A percentile compares a stretch with the other conserved stretches of the same genome.
phyloP scores from a whole-genome alignment of 1,140 invertebrate species.

The Aphidius gifuensis region DNA sequence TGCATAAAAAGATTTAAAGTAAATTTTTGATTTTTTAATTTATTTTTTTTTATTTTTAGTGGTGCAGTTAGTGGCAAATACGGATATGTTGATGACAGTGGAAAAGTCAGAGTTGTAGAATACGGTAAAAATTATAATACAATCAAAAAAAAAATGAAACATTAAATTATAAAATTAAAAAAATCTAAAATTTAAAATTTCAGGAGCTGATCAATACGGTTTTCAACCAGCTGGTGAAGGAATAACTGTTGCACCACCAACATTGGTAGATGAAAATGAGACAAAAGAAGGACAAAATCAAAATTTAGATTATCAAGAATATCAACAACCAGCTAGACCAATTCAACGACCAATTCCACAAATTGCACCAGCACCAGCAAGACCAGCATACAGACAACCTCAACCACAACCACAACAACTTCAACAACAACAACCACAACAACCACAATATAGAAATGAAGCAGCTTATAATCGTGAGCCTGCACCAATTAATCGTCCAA shows the following conservation, averaged over 20 bases:
- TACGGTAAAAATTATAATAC: slow-evolving; percentile 55
- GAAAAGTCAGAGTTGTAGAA: slow-evolving; percentile 78
- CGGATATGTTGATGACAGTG: slow-evolving; percentile 80
- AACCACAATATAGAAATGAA: slow-evolving; percentile 41
- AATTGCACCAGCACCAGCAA: slow-evolving; percentile 27
- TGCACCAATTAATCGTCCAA: slow-evolving; percentile 31
- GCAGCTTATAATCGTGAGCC: slow-evolving; percentile 38
- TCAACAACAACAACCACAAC: slow-evolving; percentile 33
- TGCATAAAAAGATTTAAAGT: background rate
- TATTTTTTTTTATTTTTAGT: too few relatives aligned
- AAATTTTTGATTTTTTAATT: background rate
- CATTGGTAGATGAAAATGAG: slow-evolving; percentile 70
- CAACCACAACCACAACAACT: slow-evolving; percentile 29
- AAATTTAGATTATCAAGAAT: slow-evolving; percentile 43
- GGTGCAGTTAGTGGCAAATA: slow-evolving; percentile 65
- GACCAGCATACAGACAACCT: slow-evolving; percentile 38
- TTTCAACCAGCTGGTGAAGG: slow-evolving; percentile 84
- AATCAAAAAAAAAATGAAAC: too few relatives aligned
- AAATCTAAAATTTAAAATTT: too few relatives aligned
- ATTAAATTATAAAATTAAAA: too few relatives aligned
- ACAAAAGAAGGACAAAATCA: slow-evolving; percentile 54
- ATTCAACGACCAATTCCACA: slow-evolving; percentile 14
- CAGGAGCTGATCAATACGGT: slow-evolving; percentile 75
- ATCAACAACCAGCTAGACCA: slow-evolving; percentile 31
- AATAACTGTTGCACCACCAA: slow-evolving; percentile 78